Percentiles rank a stretch among this genome's conserved stretches.
phyloP scores from a whole-genome alignment of 2,797 vertebrate genomes.

The Megaceryle alcyon region DNA sequence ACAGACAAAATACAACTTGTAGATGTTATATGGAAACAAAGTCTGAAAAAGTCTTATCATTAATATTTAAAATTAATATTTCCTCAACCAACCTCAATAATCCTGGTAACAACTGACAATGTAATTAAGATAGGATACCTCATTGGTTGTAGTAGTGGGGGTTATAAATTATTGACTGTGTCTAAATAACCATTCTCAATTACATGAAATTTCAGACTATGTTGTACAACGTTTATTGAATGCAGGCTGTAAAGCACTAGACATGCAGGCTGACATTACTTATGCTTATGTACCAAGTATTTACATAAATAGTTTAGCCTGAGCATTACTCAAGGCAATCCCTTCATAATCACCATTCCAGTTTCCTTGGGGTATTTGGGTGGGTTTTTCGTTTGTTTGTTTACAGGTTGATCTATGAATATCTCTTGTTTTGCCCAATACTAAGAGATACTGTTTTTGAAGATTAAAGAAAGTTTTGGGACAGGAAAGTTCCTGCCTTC shows the following conservation, averaged over 20 bases:
- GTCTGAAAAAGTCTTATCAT: neutral
- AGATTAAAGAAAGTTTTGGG: neutral
- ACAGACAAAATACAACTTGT: neutral
- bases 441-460: neutral
- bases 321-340: neutral
- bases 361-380: neutral
- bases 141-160: neutral
- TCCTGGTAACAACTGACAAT: neutral
- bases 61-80: neutral
- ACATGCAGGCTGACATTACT: neutral
- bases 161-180: neutral
- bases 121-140: neutral
- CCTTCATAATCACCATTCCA: neutral
- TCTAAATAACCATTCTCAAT: neutral
- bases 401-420: neutral
- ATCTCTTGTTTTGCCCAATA: neutral
- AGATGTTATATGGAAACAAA: neutral
- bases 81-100: neutral
- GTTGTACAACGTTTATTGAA: neutral
- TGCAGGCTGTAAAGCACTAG: neutral
- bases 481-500: rapidly evolving
- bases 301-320: neutral
- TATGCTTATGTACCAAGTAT: neutral
- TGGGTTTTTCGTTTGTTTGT: neutral
- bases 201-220: neutral